Evolutionary conservation across 2,888 invertebrate genomes (phyloP), one percentile per base, ranked within the genome.

Genomic region (Drosophila flavopinicola): DNA sequence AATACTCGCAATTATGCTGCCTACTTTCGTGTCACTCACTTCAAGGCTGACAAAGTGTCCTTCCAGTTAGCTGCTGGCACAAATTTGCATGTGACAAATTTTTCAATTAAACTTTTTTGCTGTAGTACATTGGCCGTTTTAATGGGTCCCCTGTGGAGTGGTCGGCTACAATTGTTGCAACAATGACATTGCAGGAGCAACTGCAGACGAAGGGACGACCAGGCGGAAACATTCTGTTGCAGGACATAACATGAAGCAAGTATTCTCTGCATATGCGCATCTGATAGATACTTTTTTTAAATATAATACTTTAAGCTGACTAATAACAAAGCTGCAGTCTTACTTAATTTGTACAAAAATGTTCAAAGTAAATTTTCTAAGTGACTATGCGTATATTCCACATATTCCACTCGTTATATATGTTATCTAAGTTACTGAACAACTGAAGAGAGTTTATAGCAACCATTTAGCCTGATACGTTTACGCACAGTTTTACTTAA

Each of bases 51-150:
- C 35, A 41, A 38, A 49, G 9, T 42, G 30, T 23, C 9, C 11
- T n/a, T 10, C 29, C 11, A 20, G 29, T 11, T 6, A 17, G 15
- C 7, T 13, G n/a, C n/a, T 29, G 6, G 10, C 7, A n/a, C n/a
- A 64, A 61, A 84, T 79, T 77, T 84, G 65, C 82, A 80, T 80
- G 42, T 84, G 78, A 76, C 56, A 67, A 67, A 80, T 82, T 72
- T 82, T 78, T 69, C 65, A 80, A 82, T 80, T 82, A n/a, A n/a
- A 82, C 44, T 33, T 47, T 59, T 68, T 48, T 54, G 48, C 20
- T 15, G 29, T 6, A 0, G 24, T 32, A 51, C 15, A 52, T 53
- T 53, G 59, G 25, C 1, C 47, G 35, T n/a, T 33, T 33, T 57
- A 39, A 32, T 39, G 25, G 11, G 52, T 51, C 38, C 59, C 64